Base-by-base conservation (phyloP, 2,797 vertebrate genomes). In the Sternarchorhynchus goeldii region DNA sequence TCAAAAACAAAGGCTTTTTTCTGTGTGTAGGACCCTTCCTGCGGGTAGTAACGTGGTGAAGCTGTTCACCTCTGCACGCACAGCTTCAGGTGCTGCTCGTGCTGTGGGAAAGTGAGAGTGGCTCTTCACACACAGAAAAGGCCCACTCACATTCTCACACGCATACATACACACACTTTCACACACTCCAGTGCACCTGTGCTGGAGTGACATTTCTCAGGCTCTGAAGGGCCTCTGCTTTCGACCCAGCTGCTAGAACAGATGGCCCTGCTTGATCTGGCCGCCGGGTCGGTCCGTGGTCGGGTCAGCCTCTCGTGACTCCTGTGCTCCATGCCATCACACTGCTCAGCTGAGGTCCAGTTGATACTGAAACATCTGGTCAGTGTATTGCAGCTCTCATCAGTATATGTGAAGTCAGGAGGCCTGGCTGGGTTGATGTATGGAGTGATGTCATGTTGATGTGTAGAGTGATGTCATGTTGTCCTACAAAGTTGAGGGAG, bases 201-300 rank as follows among this genome's bases (percentile, higher is more conserved):
- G 64, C 21, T 10, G 31, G 68, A 80, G 58, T 84, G 82, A 79
- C 82, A 86, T 86, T 86, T 84, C 74, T 63, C 70, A 31, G 39
- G 73, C 75, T 74, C 59, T 73, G 14, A 63, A 77, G 66, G 57
- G 75, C 72, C 36, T 21, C 50, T 57, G 55, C 63, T 17, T 85
- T 83, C 56, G 59, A 81, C 59, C 70, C 66, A 70, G 64, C 77
- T 83, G 80, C 71, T 68, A 73, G 69, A 82, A 65, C 75, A 71
- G 63, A 73, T 75, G 3, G 16, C 62, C 41, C 57, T 25, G 31
- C 14, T 57, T 72, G 70, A 80, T 73, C 75, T 66, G 32, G 65
- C 50, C 32, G 25, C 6, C 0, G 29, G 14, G 63, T 75, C 5
- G 62, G 57, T 56, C 66, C 45, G 25, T 56, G 67, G 20, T 69